These are phyloP conservation scores for Numenius phaeopus DNA, from an alignment of 2,797 vertebrate genomes.

Conservation along the genomic window DNA sequence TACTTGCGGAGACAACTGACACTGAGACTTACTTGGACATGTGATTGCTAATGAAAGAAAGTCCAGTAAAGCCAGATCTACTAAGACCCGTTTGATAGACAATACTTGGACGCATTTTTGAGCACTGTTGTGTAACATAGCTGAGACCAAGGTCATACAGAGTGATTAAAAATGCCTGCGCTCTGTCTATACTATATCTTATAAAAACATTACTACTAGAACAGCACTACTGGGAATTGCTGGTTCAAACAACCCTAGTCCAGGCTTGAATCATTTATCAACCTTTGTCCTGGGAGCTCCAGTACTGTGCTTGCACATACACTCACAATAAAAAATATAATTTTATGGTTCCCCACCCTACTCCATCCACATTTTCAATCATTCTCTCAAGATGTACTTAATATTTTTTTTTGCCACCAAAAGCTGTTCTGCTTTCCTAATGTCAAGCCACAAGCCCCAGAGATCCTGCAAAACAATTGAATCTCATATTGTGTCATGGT, in stretches of 20 bases:
- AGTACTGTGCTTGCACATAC: neutral
- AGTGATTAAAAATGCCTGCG: neutral
- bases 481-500: neutral
- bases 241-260: neutral
- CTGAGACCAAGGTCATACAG: neutral
- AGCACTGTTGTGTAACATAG: neutral
- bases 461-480: neutral
- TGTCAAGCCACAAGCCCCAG: neutral
- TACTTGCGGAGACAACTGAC: neutral
- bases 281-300: neutral
- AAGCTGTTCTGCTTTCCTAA: neutral
- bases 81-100: neutral
- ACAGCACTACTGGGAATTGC: neutral
- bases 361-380: neutral
- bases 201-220: constrained; percentile 23
- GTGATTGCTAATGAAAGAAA: neutral
- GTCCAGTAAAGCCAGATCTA: neutral
- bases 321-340: neutral
- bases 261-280: constrained; percentile 1
- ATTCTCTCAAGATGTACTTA: neutral
- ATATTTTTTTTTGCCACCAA: neutral
- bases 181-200: neutral
- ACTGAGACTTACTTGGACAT: neutral
- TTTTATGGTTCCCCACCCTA: neutral
- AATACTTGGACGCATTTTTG: neutral